phyloP scores from a whole-genome alignment of 1,140 invertebrate genomes.

The Goniozus legneri region DNA sequence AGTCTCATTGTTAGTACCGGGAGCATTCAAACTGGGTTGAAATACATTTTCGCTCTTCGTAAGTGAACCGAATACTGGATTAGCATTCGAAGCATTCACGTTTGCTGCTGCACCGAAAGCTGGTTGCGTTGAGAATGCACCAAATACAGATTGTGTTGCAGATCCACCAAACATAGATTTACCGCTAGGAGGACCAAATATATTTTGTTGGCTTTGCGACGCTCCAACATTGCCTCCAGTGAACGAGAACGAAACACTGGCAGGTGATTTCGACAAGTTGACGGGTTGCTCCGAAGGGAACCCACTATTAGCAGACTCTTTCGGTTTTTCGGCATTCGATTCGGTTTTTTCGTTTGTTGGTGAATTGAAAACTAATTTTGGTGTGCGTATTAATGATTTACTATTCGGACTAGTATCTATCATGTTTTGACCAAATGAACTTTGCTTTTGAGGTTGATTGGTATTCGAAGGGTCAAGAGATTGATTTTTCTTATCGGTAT shows the following conservation, averaged over 20 bases:
- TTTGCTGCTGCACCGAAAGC: background rate
- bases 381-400: background rate
- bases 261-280: too few species aligned
- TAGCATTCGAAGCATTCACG: too few species aligned
- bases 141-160: constrained; percentile 2
- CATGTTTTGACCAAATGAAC: background rate
- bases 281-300: too few species aligned
- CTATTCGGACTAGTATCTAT: background rate
- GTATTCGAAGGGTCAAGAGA: background rate
- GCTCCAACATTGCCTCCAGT: too few species aligned
- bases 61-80: constrained; percentile 8
- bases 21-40: too few species aligned
- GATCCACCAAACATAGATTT: constrained; percentile 13
- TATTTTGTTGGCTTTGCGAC: background rate
- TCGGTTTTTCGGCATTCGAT: constrained; percentile 1
- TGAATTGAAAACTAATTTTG: background rate
- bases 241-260: too few species aligned
- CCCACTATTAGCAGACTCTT: background rate
- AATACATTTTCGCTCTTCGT: too few species aligned
- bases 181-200: background rate
- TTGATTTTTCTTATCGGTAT: background rate
- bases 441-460: background rate
- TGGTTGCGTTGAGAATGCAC: background rate
- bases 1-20: too few species aligned
- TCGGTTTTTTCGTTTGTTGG: background rate